Percentiles rank a stretch among this genome's conserved stretches.
Evolutionary conservation across 2,888 invertebrate species (phyloP).

Genomic region (Drosophila anceps): DNA sequence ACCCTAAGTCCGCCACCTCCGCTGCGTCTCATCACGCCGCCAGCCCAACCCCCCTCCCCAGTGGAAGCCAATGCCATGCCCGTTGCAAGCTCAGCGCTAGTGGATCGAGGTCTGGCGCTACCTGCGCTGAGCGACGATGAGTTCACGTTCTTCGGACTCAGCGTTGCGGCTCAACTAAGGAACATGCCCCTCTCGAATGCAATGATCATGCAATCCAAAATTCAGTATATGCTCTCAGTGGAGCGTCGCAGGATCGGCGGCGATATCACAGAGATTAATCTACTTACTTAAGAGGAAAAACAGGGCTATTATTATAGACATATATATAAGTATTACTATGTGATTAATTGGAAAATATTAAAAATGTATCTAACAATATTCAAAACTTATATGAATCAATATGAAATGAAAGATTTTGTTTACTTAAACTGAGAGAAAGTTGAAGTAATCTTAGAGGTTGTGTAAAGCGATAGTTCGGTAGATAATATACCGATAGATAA

Average conservation of each 20-base stretch:
- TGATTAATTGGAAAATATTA: neutral
- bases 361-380: neutral
- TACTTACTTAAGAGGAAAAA: neutral
- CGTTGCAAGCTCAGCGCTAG: neutral
- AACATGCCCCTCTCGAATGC: constrained; percentile 65
- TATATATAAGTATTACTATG: neutral
- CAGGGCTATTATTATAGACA: neutral
- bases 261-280: constrained; percentile 28
- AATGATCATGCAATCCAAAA: constrained; percentile 71
- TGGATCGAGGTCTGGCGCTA: constrained; percentile 19
- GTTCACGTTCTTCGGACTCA: constrained; percentile 68
- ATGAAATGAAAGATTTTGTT: neutral
- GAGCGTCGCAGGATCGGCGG: constrained; percentile 64
- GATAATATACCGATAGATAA: too few species aligned
- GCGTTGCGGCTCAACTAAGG: constrained; percentile 66
- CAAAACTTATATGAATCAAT: neutral
- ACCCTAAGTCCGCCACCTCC: constrained; percentile 26
- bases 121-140: constrained; percentile 55
- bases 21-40: constrained; percentile 16
- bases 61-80: neutral
- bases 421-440: neutral
- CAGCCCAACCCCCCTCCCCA: constrained; percentile 1
- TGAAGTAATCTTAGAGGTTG: too few species aligned
- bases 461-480: too few species aligned
- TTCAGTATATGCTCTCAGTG: constrained; percentile 58